Percentiles rank a stretch among this genome's conserved stretches.
phyloP scores from a whole-genome alignment of 2,888 invertebrate species.

The Scaeva pyrastri region DNA sequence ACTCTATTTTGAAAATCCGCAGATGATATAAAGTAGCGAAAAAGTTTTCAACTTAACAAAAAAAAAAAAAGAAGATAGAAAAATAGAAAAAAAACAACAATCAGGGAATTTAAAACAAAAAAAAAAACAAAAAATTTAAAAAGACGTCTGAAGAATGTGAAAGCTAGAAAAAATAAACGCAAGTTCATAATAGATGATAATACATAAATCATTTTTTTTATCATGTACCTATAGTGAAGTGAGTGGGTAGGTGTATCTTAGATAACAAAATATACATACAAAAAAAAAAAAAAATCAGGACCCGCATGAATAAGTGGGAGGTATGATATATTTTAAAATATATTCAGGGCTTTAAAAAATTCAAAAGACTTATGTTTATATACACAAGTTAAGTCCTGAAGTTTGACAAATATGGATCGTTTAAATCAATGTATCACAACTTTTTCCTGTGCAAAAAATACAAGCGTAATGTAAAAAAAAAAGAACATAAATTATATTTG shows the following conservation, averaged over 20 bases:
- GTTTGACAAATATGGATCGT: constrained; percentile 30
- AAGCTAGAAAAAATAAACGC: constrained; percentile 53
- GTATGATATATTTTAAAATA: constrained; percentile 24
- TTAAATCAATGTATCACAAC: constrained; percentile 29
- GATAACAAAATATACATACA: neutral
- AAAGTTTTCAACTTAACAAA: constrained; percentile 68
- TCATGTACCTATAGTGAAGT: neutral
- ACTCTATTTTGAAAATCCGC: constrained; percentile 75
- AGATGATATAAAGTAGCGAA: constrained; percentile 75
- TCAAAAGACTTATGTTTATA: constrained; percentile 16
- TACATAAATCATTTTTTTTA: constrained; percentile 63
- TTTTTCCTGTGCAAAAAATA: constrained; percentile 2
- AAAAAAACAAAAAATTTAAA: constrained; percentile 31
- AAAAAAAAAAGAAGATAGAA: constrained; percentile 7
- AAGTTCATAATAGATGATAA: constrained; percentile 70
- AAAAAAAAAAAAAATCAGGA: constrained; percentile 4
- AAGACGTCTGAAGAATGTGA: constrained; percentile 51
- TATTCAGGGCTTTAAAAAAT: constrained; percentile 28
- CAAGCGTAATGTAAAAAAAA: constrained; percentile 7
- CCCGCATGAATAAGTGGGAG: constrained; percentile 35
- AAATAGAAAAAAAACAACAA: constrained; percentile 38
- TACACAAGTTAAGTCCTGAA: constrained; percentile 10
- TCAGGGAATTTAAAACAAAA: constrained; percentile 51
- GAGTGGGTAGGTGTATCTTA: constrained; percentile 22
- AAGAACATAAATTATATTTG: neutral